Evolutionary conservation across 2,113 vertebrate genomes (phyloP), one percentile per base, ranked within the genome.

Genomic region (Piprites chloris): DNA sequence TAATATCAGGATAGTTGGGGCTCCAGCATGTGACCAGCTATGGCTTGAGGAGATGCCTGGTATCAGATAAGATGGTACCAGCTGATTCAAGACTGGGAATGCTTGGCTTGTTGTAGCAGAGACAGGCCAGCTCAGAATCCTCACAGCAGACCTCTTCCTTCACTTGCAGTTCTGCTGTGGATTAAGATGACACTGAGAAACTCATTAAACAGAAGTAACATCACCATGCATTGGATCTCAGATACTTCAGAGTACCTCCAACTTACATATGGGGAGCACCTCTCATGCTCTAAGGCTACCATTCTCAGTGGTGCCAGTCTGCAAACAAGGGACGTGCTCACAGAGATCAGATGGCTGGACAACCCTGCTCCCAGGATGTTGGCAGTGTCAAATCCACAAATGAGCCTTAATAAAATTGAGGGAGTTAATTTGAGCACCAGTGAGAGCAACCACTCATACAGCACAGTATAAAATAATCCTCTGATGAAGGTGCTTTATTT

Each of bases 221-320:
- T 61, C 21, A 11, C 15, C 2, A 0, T 59, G n/a, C 32, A 15
- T 6, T 35, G n/a, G 13, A 55, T 61, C 62, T n/a, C 42, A 7
- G 50, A 75, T 50, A 49, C 27, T 47, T 84, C 28, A 26, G 13
- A 8, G 28, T 63, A 44, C 19, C 11, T 53, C 22, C 28, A 30
- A 12, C 18, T 63, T 27, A n/a, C 2, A 8, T 23, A 35, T 7
- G 1, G 2, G 27, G 59, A 46, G 21, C 0, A 0, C 18, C 21
- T 55, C 14, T 77, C 2, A 0, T 28, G 11, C 32, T 69, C 23
- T 42, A 32, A 79, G 52, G 37, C 20, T 37, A 74, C 22, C 22
- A 20, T 20, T 33, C 84, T 75, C 24, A 47, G 37, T 30, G 59
- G 26, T 59, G 63, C 33, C 12, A n/a, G 21, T 44, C 14, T 44